Conservation (phyloP, 2,113 vertebrate genomes). For the Pampusana beccarii region DNA sequence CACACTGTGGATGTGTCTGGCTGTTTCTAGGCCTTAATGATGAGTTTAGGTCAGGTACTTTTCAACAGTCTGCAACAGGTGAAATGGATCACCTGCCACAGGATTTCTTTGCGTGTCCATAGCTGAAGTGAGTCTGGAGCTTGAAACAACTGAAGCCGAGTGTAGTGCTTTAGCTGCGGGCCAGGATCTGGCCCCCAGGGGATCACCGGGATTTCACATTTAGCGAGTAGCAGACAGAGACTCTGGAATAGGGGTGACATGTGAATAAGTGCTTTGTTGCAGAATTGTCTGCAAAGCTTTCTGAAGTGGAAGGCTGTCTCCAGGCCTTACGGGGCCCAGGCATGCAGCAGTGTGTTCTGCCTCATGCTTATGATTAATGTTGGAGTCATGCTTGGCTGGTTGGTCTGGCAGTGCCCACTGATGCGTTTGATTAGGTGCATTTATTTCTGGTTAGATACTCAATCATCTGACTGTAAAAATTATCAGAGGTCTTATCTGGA, state of each 20-base stretch:
- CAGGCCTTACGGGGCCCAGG: not conserved
- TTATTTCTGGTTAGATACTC: constrained; percentile 18
- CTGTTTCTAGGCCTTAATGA: not conserved
- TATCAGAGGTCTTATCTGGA: not conserved
- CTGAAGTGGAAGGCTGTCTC: not conserved
- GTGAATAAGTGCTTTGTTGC: not conserved
- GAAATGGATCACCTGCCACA: not conserved
- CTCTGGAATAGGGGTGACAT: not conserved
- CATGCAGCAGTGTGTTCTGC: not conserved
- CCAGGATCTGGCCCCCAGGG: not conserved
- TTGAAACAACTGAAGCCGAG: not conserved
- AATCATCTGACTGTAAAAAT: not conserved
- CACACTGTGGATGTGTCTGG: not conserved
- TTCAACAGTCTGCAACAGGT: not conserved
- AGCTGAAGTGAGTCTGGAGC: not conserved
- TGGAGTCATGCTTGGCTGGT: not conserved
- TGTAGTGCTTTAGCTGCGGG: not conserved
- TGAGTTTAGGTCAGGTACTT: not conserved
- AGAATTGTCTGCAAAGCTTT: not conserved
- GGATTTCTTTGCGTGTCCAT: not conserved
- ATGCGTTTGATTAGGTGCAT: not conserved
- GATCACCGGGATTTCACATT: not conserved
- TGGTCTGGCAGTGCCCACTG: not conserved
- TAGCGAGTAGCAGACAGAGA: not conserved
- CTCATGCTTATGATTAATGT: not conserved